Evolutionary conservation across 2,888 invertebrate species (phyloP).

Genomic region (Acleris literana): DNA sequence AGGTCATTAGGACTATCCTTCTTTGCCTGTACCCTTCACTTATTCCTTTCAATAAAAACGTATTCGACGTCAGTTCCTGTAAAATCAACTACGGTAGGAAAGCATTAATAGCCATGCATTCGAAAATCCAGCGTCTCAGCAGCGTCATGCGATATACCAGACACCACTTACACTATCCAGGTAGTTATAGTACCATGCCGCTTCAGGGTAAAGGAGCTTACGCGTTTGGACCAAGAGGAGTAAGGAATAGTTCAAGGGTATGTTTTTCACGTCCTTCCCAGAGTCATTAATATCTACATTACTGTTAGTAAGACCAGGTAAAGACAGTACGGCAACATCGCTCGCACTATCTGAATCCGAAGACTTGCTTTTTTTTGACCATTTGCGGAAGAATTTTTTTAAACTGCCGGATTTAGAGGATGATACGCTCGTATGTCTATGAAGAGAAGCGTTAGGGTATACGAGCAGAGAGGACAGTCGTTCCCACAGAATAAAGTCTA

Average conservation of each 20-base stretch:
- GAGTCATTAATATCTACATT: conserved; percentile 63
- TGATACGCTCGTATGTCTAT: conserved; percentile 55
- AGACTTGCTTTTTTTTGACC: conserved; percentile 57
- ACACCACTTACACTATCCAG: conserved; percentile 77
- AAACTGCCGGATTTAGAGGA: conserved; percentile 62
- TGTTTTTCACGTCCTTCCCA: conserved; percentile 65
- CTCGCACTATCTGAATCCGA: conserved; percentile 54
- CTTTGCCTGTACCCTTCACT: too few relatives aligned
- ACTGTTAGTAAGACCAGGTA: conserved; percentile 66
- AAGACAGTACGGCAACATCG: conserved; percentile 68
- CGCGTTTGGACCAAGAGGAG: conserved; percentile 69
- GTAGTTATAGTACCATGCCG: conserved; percentile 80
- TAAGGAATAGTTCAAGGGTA: conserved; percentile 70
- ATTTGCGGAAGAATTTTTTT: conserved; percentile 57
- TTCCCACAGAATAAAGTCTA: conserved; percentile 77
- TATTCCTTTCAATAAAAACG: too few relatives aligned
- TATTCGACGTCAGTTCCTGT: background rate
- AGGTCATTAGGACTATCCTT: too few relatives aligned
- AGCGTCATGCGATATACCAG: conserved; percentile 51
- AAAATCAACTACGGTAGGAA: conserved; percentile 20
- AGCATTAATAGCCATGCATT: conserved; percentile 46
- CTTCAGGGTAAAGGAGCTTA: conserved; percentile 64
- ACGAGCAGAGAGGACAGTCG: conserved; percentile 61
- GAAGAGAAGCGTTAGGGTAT: conserved; percentile 66
- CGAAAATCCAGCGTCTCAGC: conserved; percentile 41